Conservation (phyloP, 2,113 vertebrate genomes). For the Thermophis baileyi region DNA sequence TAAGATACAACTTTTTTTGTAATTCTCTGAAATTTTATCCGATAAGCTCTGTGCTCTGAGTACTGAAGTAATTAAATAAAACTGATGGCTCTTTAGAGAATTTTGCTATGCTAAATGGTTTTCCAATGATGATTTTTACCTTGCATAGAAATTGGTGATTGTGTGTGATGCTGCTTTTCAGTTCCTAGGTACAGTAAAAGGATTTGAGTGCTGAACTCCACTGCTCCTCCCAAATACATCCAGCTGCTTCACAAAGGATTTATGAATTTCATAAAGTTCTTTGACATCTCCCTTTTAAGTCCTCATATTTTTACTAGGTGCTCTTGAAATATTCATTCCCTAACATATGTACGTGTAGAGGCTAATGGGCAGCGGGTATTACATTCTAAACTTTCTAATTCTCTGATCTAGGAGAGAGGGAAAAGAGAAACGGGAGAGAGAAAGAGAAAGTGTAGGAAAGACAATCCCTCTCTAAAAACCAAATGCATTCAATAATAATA, state of each 20-base stretch:
- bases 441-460: neutral
- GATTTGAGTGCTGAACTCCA: slow-evolving; percentile 43
- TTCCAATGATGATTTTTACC: slow-evolving; percentile 60
- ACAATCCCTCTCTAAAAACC: neutral
- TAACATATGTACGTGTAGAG: slow-evolving; percentile 22
- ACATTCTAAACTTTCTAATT: slow-evolving; percentile 1
- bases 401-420: neutral
- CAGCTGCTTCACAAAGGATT: slow-evolving; percentile 55
- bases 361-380: slow-evolving; percentile 16
- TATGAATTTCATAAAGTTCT: slow-evolving; percentile 58
- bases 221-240: slow-evolving; percentile 31
- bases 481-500: neutral
- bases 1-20: slow-evolving; percentile 69
- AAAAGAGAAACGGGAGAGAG: neutral
- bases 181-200: slow-evolving; percentile 46
- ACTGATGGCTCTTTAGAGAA: slow-evolving; percentile 66
- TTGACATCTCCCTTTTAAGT: slow-evolving; percentile 53
- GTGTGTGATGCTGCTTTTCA: slow-evolving; percentile 46
- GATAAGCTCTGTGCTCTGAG: slow-evolving; percentile 58
- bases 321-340: slow-evolving; percentile 35
- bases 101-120: slow-evolving; percentile 68
- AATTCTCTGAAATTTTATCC: slow-evolving; percentile 64
- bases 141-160: slow-evolving; percentile 38
- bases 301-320: slow-evolving; percentile 28
- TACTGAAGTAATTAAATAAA: slow-evolving; percentile 69